Conservation (phyloP, 1,140 invertebrate genomes). For the Babylonia areolata region DNA sequence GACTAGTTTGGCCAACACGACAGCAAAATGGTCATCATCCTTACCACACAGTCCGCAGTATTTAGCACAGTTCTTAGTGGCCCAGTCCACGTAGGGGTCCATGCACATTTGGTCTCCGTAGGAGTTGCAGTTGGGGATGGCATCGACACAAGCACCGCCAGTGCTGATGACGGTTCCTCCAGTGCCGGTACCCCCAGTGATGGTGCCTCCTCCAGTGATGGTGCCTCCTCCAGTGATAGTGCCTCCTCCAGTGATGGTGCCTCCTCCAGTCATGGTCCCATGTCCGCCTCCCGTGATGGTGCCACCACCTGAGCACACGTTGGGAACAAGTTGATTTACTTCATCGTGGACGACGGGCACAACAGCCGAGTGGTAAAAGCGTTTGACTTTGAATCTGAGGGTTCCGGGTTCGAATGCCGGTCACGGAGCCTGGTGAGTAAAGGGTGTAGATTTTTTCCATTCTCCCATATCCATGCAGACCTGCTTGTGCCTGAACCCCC, state of each 20-base stretch:
- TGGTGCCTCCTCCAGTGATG: not conserved
- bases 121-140: slow-evolving; percentile 38
- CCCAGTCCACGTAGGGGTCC: slow-evolving; percentile 44
- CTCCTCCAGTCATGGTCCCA: too few relatives aligned
- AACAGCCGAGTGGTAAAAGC: too few relatives aligned
- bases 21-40: not conserved
- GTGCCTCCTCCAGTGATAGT: not conserved
- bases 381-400: too few relatives aligned
- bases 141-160: slow-evolving; percentile 36
- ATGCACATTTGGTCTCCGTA: slow-evolving; percentile 45
- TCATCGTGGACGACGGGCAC: too few relatives aligned
- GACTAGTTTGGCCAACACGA: not conserved
- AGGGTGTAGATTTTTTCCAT: too few relatives aligned
- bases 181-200: not conserved
- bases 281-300: not conserved
- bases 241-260: not conserved
- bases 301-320: not conserved
- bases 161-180: slow-evolving; percentile 16
- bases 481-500: too few relatives aligned
- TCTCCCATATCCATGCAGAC: too few relatives aligned
- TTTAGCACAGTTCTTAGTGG: slow-evolving; percentile 45
- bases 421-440: too few relatives aligned
- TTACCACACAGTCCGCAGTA: slow-evolving; percentile 46
- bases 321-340: not conserved
- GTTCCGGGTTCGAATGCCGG: too few relatives aligned